Percentiles rank a stretch among this genome's conserved stretches.
Evolutionary conservation across 2,797 vertebrate genomes (phyloP).

Genomic region (Odontamblyopus rebecca): DNA sequence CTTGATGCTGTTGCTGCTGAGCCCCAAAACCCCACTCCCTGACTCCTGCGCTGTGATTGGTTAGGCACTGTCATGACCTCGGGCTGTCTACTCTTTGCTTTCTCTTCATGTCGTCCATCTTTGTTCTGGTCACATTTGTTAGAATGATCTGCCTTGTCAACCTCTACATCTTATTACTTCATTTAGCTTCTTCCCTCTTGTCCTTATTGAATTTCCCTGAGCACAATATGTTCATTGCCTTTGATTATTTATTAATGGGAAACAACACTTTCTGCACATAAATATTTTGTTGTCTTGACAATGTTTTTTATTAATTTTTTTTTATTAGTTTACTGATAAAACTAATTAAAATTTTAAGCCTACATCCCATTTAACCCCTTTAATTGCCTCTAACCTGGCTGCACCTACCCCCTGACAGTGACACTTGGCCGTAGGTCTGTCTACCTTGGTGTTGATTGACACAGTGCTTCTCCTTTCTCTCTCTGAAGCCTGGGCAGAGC

Average conservation of each 20-base stretch:
- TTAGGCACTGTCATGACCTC: constrained; percentile 19
- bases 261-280: not conserved
- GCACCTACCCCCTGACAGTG: not conserved
- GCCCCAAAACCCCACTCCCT: constrained; percentile 35
- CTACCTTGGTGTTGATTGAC: constrained; percentile 67
- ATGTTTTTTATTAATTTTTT: constrained; percentile 5
- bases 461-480: constrained; percentile 80
- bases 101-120: not conserved
- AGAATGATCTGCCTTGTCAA: not conserved
- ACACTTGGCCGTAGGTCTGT: constrained; percentile 19
- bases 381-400: constrained; percentile 3
- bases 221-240: not conserved
- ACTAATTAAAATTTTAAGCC: not conserved
- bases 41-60: constrained; percentile 61
- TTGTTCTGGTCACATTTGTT: not conserved
- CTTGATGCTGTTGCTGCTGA: constrained; percentile 38
- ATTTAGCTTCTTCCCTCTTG: not conserved
- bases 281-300: constrained; percentile 21
- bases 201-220: not conserved
- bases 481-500: constrained; percentile 82
- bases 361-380: constrained; percentile 2
- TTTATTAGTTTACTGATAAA: not conserved
- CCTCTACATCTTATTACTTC: not conserved
- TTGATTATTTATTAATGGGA: constrained; percentile 4
- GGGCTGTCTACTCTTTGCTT: constrained; percentile 1